Evolutionary conservation across 2,113 vertebrate species (phyloP).

Genomic region (Ailuropoda melanoleuca): DNA sequence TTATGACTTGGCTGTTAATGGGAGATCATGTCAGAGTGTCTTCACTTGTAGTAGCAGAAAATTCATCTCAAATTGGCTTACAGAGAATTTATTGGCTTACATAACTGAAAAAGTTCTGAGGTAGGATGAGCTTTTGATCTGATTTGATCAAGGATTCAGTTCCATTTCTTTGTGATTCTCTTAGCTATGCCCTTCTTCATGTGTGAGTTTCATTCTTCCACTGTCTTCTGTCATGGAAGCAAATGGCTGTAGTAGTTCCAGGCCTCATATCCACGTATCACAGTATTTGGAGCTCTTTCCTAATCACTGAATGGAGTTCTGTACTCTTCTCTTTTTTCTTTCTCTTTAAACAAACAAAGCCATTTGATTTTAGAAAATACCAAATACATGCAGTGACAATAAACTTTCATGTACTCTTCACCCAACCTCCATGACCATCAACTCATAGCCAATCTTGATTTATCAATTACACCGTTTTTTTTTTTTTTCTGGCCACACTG

Average conservation of each 20-base stretch:
- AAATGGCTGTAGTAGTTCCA: neutral
- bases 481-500: neutral
- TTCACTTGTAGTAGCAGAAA: neutral
- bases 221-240: neutral
- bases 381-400: neutral
- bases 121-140: neutral
- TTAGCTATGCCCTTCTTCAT: neutral
- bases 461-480: neutral
- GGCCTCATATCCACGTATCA: neutral
- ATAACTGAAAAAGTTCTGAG: neutral
- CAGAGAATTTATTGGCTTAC: neutral
- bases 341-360: neutral
- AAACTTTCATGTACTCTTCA: neutral
- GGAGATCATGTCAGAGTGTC: neutral
- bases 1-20: neutral
- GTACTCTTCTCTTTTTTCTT: neutral
- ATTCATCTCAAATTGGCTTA: neutral
- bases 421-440: neutral
- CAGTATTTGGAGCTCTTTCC: neutral
- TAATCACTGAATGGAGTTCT: neutral
- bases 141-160: neutral
- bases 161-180: neutral
- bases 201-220: neutral
- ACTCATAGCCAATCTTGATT: neutral
- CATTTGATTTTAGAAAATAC: neutral